Base-by-base conservation (phyloP, 2,113 vertebrate species). In the Hylia prasina region DNA sequence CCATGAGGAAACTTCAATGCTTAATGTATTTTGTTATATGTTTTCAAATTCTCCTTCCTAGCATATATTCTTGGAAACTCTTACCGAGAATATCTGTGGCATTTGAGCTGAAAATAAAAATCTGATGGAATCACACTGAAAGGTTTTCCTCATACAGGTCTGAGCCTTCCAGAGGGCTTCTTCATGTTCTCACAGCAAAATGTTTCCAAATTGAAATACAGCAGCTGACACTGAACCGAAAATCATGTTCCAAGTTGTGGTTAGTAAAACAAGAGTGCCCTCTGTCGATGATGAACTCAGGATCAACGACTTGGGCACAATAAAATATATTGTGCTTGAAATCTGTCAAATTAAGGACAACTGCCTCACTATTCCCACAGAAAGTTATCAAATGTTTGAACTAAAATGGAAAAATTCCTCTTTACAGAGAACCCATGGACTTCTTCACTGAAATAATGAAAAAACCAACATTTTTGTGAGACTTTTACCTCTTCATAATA, bases 401-500 rank as follows among this genome's bases (percentile, higher is more conserved):
- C 53, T 66, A 31, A 89, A 87, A 80, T 50, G 39, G n/a, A 68
- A 82, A 40, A 71, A 56, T 14, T 79, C 23, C 13, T 76, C 72
- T 75, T 65, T 63, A 65, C 27, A 47, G 22, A 51, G 23, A 87
- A 64, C 18, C 8, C 42, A n/a, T n/a, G 45, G 31, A 58, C 30
- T 68, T 84, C 61, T 63, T 27, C 50, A 40, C 12, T 48, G 42
- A 95, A 90, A 70, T 44, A 89, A 53, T 39, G 13, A 64, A 64
- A 66, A 76, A 69, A 54, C n/a, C n/a, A 84, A 80, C 39, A 44
- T 13, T 39, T 60, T 72, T 81, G 11, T n/a, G 39, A 82, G 22
- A 33, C 8, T 15, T 97, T 98, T 97, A 99, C 99, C 99, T 99
- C 98, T 97, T 99, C 99, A 22, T 99, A 99, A 93, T 98, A 98